phyloP scores from a whole-genome alignment of 1,140 invertebrate genomes.

The Brachionus calyciflorus region DNA sequence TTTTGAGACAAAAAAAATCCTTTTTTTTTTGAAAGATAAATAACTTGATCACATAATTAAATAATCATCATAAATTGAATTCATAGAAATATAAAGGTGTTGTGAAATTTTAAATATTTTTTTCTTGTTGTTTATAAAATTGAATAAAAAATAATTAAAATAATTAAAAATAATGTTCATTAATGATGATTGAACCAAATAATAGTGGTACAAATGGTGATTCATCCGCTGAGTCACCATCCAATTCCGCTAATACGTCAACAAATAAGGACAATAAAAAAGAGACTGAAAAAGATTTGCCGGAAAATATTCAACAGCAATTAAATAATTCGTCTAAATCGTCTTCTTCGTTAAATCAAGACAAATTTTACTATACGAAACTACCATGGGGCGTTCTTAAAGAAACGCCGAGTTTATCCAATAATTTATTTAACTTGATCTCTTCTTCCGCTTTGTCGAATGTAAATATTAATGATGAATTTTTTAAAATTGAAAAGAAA shows the following conservation, averaged over 20 bases:
- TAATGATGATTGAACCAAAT: slow-evolving; percentile 23
- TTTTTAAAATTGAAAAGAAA: slow-evolving; percentile 44
- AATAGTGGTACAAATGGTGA: slow-evolving; percentile 35
- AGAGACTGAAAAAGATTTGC: no score
- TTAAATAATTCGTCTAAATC: no score
- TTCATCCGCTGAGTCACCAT: slow-evolving; percentile 20
- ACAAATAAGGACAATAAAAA: neutral
- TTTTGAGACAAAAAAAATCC: no score
- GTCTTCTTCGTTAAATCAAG: neutral
- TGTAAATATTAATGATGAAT: slow-evolving; percentile 26
- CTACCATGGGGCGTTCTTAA: slow-evolving; percentile 29
- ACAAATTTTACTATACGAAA: slow-evolving; percentile 23
- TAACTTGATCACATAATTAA: no score
- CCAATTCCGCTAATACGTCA: slow-evolving; percentile 20
- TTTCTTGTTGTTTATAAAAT: no score
- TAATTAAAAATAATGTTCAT: neutral
- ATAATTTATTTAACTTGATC: slow-evolving; percentile 5
- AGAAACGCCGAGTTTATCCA: slow-evolving; percentile 9
- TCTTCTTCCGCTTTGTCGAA: neutral
- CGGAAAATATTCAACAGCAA: no score
- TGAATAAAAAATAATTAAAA: neutral
- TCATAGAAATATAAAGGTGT: no score
- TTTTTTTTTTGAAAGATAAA: no score
- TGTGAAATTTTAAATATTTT: no score
- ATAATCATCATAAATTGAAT: no score